Evolutionary conservation across 1,140 invertebrate species (phyloP).

Genomic region (Drosophila eugracilis): DNA sequence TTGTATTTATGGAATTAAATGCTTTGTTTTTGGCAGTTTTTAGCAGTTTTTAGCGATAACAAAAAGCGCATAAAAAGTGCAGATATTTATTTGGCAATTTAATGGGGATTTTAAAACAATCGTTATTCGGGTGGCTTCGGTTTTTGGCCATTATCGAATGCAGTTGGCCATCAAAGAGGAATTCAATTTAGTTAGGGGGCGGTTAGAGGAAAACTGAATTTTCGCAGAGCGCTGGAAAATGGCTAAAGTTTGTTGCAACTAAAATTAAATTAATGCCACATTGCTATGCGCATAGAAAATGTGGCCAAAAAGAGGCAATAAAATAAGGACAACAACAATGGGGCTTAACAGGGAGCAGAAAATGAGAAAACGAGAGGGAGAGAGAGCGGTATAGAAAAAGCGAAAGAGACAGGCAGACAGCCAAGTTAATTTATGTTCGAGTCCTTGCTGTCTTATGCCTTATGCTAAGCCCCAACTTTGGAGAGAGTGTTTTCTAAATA

Average conservation of each 20-base stretch:
- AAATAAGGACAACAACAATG: conserved; percentile 12
- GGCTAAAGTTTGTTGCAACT: conserved; percentile 35
- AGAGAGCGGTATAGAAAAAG: background rate
- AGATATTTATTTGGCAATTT: conserved; percentile 1
- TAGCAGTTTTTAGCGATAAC: background rate
- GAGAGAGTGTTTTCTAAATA: conserved; percentile 62
- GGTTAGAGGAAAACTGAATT: conserved; percentile 14
- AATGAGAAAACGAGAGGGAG: too few relatives aligned
- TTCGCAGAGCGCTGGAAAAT: conserved; percentile 6
- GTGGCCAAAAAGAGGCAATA: conserved; percentile 20
- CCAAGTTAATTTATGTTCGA: conserved; percentile 70
- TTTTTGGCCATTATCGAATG: conserved; percentile 13
- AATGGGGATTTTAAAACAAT: conserved; percentile 8
- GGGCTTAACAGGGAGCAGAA: conserved; percentile 5
- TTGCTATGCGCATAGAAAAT: conserved; percentile 55
- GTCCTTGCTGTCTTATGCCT: conserved; percentile 14
- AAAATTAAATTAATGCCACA: conserved; percentile 64
- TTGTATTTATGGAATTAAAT: conserved; percentile 1
- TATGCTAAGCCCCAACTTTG: conserved; percentile 31
- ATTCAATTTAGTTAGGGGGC: conserved; percentile 31
- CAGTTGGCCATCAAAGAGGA: conserved; percentile 9
- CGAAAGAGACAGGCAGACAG: conserved; percentile 12
- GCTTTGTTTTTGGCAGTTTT: background rate
- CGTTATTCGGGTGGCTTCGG: background rate
- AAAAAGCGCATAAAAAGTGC: background rate